phyloP scores from a whole-genome alignment of 1,140 invertebrate genomes.

The Wiebesia pumilae region DNA sequence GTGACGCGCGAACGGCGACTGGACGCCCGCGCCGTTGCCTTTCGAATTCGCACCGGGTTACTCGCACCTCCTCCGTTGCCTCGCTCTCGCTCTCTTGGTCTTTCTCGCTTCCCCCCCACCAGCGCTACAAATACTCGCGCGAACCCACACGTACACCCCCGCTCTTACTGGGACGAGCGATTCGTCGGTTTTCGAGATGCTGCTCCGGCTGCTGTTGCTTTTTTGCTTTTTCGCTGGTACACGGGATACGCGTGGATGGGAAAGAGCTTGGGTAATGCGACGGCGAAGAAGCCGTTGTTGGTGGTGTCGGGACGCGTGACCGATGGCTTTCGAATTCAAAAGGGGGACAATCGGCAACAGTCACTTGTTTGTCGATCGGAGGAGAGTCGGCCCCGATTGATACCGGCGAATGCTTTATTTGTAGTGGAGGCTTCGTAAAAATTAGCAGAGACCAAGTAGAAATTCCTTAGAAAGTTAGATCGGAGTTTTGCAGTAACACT shows the following conservation, averaged over 20 bases:
- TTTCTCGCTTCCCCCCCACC: too few relatives aligned
- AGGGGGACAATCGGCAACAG: background rate
- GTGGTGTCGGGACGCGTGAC: too few relatives aligned
- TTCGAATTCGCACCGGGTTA: slow-evolving; percentile 69
- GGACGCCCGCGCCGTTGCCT: slow-evolving; percentile 60
- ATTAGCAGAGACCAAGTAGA: background rate
- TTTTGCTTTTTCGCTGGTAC: background rate
- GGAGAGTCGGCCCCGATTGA: too few relatives aligned
- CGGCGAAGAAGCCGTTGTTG: too few relatives aligned
- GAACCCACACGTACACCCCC: slow-evolving; percentile 4
- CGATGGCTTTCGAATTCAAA: background rate
- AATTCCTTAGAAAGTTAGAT: too few relatives aligned
- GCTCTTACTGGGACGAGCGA: background rate
- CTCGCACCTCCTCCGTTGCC: slow-evolving; percentile 28
- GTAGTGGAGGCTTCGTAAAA: background rate
- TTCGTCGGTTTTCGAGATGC: background rate
- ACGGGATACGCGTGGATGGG: background rate
- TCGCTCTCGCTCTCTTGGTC: background rate
- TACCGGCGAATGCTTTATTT: too few relatives aligned
- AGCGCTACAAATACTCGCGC: too few relatives aligned
- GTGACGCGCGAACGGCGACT: slow-evolving; percentile 71
- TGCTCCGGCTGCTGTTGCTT: background rate
- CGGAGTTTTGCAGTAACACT: too few relatives aligned
- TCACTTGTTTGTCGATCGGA: background rate
- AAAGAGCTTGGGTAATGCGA: background rate